Evolutionary conservation across 2,797 vertebrate species (phyloP), one percentile per base, ranked within the genome.

Genomic region (Amblyraja radiata): DNA sequence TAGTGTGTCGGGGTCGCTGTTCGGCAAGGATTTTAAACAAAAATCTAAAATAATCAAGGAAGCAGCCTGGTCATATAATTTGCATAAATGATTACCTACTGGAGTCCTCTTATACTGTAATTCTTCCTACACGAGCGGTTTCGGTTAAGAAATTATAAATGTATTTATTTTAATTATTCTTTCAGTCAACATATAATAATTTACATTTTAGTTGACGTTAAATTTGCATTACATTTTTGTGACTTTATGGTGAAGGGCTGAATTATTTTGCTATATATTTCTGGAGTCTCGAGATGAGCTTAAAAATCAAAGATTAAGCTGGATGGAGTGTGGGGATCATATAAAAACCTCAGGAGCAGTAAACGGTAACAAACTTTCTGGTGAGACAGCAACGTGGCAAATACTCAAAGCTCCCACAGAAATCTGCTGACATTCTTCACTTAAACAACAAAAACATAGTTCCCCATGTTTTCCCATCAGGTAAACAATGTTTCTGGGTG

Each of bases 141-240:
- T 91, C 2, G 23, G 46, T 9, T 86, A 63, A 32, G 54, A 86
- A 86, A 28, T 86, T 83, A 83, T 90, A 71, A 36, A 65, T 32
- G n/a, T 16, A n/a, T 88, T 88, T 88, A n/a, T 88, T 88, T 88
- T 65, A 54, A 68, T 68, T 71, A 90, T 10, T 32, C 63, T 73
- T 86, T 91, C 68, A 91, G 63, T 90, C 71, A 63, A 18, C 14
- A 36, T 39, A 63, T 63, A 21, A 73, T 73, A 46, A 61, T 68
- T 36, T 73, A 74, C 68, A 25, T 63, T 73, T 63, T 36, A 21
- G 10, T 21, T 88, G 65, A 90, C 3, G 36, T 90, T 90, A 71
- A 90, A 68, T 13, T 71, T 36, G 63, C 9, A 46, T 71, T 46
- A 32, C 74, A 32, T 46, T 23, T 90, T 91, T 91, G 58, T 63